Evolutionary conservation across 1,140 invertebrate genomes (phyloP), one percentile per base, ranked within the genome.

Genomic region (Neotoxoptera formosana): DNA sequence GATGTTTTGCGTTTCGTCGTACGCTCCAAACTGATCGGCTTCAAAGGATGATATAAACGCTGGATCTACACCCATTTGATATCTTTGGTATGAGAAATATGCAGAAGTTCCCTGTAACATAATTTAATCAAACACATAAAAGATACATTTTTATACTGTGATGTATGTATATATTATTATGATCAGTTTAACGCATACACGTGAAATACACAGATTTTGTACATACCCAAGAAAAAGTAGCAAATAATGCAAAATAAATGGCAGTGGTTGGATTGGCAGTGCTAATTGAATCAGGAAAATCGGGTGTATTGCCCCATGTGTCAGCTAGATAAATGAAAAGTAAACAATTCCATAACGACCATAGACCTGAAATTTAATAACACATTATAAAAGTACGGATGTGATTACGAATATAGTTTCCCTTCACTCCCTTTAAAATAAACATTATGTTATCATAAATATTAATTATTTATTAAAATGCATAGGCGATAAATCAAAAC

Each of bases 241-340:
- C 84, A 25, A 94, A 94, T n/a, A 94, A 93, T 81, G 91, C 83
- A 36, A 94, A 94, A 47, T 92, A 76, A 89, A 94, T 89, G 53
- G 93, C 93, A 76, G 91, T 67, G 30, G 45, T 89, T 67, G 93
- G 90, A 92, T 94, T 94, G 83, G 93, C 84, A 51, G 90, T 89
- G 91, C 93, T 94, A 1, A 88, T 76, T 53, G 36, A 34, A 11
- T 92, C 90, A 48, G 93, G 90, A 2, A 94, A 86, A 30, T 93
- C 93, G 1, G 34, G 83, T 48, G 93, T 94, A 36, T 76, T 41
- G 11, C 90, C 47, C 93, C 93, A 94, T 20, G 90, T 25, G 17
- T 88, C 88, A 36, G 86, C 89, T 47, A 94, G 23, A 60, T 94
- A 93, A 51, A 56, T 89, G 90, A 94, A 94, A 25, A 91, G 56